Evolutionary conservation across 1,140 invertebrate species (phyloP).

Genomic region (Drosophila mayri): DNA sequence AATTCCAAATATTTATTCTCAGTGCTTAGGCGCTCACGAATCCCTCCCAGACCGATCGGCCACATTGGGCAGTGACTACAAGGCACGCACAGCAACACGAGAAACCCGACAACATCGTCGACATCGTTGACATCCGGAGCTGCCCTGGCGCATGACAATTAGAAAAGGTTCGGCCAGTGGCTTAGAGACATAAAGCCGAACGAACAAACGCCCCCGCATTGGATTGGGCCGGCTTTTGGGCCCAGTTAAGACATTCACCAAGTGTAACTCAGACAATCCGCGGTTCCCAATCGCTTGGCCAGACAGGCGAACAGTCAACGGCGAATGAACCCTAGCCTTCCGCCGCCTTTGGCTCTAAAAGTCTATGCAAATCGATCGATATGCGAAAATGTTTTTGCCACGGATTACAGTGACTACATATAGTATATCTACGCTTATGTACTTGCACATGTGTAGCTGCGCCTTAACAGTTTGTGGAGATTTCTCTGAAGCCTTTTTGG

Average conservation of each 20-base stretch:
- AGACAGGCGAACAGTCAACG: slow-evolving; percentile 24
- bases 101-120: slow-evolving; percentile 31
- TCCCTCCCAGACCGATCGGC: slow-evolving; percentile 34
- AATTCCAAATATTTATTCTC: neutral
- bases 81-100: slow-evolving; percentile 62
- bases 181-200: slow-evolving; percentile 3
- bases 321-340: slow-evolving; percentile 35
- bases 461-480: slow-evolving; percentile 19
- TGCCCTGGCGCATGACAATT: slow-evolving; percentile 72
- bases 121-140: slow-evolving; percentile 72
- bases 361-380: slow-evolving; percentile 51
- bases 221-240: neutral
- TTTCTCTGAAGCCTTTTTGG: slow-evolving; percentile 12
- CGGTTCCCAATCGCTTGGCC: slow-evolving; percentile 25
- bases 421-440: slow-evolving; percentile 16
- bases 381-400: slow-evolving; percentile 43
- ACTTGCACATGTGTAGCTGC: slow-evolving; percentile 19
- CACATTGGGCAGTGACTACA: slow-evolving; percentile 32
- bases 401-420: slow-evolving; percentile 20
- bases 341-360: slow-evolving; percentile 39
- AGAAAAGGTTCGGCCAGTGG: slow-evolving; percentile 58
- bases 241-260: slow-evolving; percentile 47
- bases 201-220: slow-evolving; percentile 20
- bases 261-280: slow-evolving; percentile 25
- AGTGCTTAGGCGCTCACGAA: slow-evolving; percentile 1